Base-by-base conservation (phyloP, 2,888 invertebrate genomes). In the Diaprepes abbreviatus region DNA sequence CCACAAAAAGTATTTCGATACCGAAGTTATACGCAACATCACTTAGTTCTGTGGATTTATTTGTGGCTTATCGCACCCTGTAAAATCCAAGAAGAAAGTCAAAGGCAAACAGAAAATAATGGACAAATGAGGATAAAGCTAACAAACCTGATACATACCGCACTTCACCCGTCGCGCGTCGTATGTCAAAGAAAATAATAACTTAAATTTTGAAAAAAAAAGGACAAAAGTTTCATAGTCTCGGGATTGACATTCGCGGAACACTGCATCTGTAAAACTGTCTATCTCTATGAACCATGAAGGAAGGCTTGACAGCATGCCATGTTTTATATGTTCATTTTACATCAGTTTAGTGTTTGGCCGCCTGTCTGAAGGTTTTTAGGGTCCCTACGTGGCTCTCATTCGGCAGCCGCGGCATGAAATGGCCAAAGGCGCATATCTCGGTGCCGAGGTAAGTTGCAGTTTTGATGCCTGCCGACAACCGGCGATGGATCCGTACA, bases 321-420 rank as follows among this genome's bases (percentile, higher is more conserved):
- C 78, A 82, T 82, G 81, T 79, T 84, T 83, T 84, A 84, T 84
- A 83, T 82, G 83, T 82, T 82, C 83, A 84, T 84, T 84, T 83
- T 83, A 83, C 83, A 84, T 81, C 82, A 84, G 82, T 84, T 83
- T 82, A 82, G 81, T 71, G 76, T 78, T 75, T 81, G 76, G 78
- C 78, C 71, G 71, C 67, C 66, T 63, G 66, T 60, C 62, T 67
- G 58, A 71, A 71, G 67, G 80, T 75, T 83, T 77, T 83, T 81
- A 81, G 80, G 79, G 80, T 77, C 81, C 75, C 73, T 55, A 72
- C 73, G 73, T 71, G 62, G 63, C 72, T 75, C 75, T 76, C 74
- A 78, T 79, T 80, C 80, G 79, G 73, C 77, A 79, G 70, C 74
- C 71, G 70, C 48, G 72, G 66, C 63, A 70, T 72, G 69, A 79